These are phyloP conservation scores for Cherax quadricarinatus DNA, from an alignment of 1,140 invertebrate species.

Conservation along the genomic window DNA sequence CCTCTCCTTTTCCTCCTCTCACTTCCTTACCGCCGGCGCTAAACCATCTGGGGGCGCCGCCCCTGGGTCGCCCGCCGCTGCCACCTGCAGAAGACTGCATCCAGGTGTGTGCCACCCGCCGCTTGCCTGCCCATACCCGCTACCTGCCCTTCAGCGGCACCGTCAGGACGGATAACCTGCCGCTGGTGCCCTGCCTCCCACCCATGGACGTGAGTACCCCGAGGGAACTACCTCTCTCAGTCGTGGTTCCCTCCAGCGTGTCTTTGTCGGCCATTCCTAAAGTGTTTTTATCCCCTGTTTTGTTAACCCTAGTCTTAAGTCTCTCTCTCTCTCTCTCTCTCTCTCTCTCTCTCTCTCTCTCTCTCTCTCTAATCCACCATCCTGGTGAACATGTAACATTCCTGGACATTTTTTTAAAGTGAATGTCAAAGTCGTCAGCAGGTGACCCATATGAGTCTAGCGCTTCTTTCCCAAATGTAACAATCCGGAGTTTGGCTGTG, in stretches of 20 bases:
- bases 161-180: constrained; percentile 91
- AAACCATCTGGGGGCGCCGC: constrained; percentile 25
- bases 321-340: background rate
- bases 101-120: constrained; percentile 86
- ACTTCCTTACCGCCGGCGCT: constrained; percentile 30
- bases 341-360: background rate
- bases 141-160: constrained; percentile 91
- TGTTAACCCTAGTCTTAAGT: background rate
- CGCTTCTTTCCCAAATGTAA: too few species aligned
- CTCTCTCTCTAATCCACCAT: too few species aligned
- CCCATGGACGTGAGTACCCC: constrained; percentile 91
- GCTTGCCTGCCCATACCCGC: constrained; percentile 83
- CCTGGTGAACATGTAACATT: too few species aligned
- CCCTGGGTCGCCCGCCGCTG: background rate
- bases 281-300: background rate
- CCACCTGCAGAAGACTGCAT: constrained; percentile 81
- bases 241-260: too few species aligned
- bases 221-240: too few species aligned
- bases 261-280: too few species aligned
- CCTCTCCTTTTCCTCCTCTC: constrained; percentile 74
- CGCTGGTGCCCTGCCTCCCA: constrained; percentile 88
- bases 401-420: too few species aligned
- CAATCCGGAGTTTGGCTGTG: too few species aligned
- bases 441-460: too few species aligned
- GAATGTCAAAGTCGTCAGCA: too few species aligned